Conservation (phyloP, 1,140 invertebrate species). For the Drosophila rufa region DNA sequence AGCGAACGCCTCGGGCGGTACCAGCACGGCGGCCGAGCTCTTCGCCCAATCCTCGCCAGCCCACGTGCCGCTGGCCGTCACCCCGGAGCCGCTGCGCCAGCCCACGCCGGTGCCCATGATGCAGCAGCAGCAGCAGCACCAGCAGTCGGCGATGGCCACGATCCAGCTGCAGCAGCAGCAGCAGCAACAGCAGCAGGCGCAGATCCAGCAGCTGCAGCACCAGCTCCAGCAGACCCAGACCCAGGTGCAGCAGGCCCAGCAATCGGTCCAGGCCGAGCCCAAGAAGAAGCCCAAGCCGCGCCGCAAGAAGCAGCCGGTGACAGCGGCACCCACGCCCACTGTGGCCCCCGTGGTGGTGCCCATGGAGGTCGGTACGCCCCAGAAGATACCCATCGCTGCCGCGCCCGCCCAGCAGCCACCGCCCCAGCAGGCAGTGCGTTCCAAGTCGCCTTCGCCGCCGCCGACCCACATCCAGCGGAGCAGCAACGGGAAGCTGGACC, state of each 20-base stretch:
- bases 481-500: slow-evolving; percentile 86
- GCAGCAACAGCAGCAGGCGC: slow-evolving; percentile 72
- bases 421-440: slow-evolving; percentile 25
- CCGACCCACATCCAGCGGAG: slow-evolving; percentile 72
- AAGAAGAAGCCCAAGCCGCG: slow-evolving; percentile 80
- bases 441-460: slow-evolving; percentile 72
- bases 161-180: slow-evolving; percentile 79
- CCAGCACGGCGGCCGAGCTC: slow-evolving; percentile 50
- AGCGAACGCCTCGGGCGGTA: not conserved
- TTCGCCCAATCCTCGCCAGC: slow-evolving; percentile 74
- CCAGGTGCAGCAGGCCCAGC: slow-evolving; percentile 73
- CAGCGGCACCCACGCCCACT: slow-evolving; percentile 10
- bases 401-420: slow-evolving; percentile 19
- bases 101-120: slow-evolving; percentile 65
- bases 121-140: slow-evolving; percentile 62
- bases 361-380: slow-evolving; percentile 36
- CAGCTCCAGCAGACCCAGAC: slow-evolving; percentile 70
- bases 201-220: slow-evolving; percentile 72
- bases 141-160: slow-evolving; percentile 64
- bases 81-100: slow-evolving; percentile 75
- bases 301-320: slow-evolving; percentile 61
- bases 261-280: slow-evolving; percentile 53
- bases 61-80: slow-evolving; percentile 70
- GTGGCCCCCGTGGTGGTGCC: slow-evolving; percentile 10
- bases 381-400: slow-evolving; percentile 37